Conservation (phyloP, 2,113 vertebrate genomes). For the Xyliphius kryptos region DNA sequence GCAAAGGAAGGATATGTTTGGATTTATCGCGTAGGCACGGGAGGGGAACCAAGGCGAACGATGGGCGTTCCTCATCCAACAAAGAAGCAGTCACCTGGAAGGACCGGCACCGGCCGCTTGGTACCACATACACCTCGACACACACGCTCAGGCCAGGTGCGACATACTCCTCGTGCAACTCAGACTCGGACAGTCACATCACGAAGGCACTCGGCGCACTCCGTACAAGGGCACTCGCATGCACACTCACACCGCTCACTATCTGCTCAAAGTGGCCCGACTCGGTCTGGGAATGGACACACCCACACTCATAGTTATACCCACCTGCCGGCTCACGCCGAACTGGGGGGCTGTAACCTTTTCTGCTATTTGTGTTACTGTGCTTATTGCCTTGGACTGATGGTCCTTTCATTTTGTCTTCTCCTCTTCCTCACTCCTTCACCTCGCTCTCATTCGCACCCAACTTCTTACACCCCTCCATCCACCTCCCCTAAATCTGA, state of each 20-base stretch:
- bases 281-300: constrained; percentile 36
- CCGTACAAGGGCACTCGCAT: constrained; percentile 41
- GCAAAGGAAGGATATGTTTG: constrained; percentile 39
- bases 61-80: constrained; percentile 61
- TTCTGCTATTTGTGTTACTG: constrained; percentile 72
- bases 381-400: constrained; percentile 71
- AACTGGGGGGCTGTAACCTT: constrained; percentile 60
- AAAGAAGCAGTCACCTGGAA: constrained; percentile 50
- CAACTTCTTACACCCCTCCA: constrained; percentile 24
- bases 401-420: constrained; percentile 76
- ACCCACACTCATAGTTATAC: constrained; percentile 30
- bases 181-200: constrained; percentile 42
- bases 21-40: constrained; percentile 28
- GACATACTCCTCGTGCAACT: constrained; percentile 35
- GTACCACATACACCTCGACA: constrained; percentile 38
- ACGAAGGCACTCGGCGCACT: constrained; percentile 47
- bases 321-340: constrained; percentile 46
- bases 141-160: constrained; percentile 22
- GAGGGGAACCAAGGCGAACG: constrained; percentile 34
- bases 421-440: constrained; percentile 70
- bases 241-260: constrained; percentile 42
- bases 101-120: constrained; percentile 45
- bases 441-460: constrained; percentile 42
- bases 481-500: constrained; percentile 37
- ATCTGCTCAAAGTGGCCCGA: constrained; percentile 37